Conservation (phyloP, 2,797 vertebrate genomes). For the Podargus strigoides region DNA sequence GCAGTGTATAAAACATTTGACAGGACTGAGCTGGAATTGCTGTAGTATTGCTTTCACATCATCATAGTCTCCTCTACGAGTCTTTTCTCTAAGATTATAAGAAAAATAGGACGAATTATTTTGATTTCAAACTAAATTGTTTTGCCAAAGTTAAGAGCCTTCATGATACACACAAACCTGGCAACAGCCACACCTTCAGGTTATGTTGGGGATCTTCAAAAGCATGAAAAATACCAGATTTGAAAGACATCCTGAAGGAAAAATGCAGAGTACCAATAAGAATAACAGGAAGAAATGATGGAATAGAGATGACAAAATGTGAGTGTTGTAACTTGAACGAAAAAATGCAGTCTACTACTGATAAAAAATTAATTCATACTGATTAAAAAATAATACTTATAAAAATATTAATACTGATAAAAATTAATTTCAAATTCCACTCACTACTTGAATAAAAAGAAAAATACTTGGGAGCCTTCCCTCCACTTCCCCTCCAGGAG, state of each 20-base stretch:
- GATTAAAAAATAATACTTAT: too few species aligned
- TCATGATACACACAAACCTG: neutral
- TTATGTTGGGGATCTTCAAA: neutral
- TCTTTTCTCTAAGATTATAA: neutral
- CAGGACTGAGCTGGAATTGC: neutral
- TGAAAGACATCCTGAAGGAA: neutral
- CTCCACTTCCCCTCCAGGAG: neutral
- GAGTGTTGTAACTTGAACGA: neutral
- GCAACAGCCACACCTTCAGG: neutral
- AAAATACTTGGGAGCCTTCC: neutral
- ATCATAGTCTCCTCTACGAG: neutral
- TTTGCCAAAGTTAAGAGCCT: neutral
- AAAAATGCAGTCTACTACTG: neutral
- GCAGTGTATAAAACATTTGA: neutral
- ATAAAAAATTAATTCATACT: too few species aligned
- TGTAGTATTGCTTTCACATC: neutral
- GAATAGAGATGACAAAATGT: neutral
- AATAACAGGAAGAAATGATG: neutral
- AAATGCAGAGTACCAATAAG: neutral
- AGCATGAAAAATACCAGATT: neutral
- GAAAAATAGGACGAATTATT: neutral
- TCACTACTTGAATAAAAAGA: neutral
- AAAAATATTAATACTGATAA: too few species aligned
- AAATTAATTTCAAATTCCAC: neutral
- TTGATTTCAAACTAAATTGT: neutral